A percentile compares a stretch with the other conserved stretches of the same genome.
Conservation (phyloP, 2,888 invertebrate species). For the Drosophila paucipuncta region DNA sequence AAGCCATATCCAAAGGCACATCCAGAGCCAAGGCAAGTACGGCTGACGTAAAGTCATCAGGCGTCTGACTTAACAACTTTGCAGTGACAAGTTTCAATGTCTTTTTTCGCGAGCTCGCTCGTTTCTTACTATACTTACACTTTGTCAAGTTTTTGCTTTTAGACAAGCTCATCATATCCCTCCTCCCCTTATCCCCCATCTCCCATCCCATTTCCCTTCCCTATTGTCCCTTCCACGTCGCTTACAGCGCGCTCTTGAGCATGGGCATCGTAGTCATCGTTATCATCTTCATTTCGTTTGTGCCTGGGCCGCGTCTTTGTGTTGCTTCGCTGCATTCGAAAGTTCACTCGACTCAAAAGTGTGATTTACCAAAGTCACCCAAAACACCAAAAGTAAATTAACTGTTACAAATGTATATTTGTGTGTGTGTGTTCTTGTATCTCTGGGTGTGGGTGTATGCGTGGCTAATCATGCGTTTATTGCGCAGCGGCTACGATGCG, state of each 20-base stretch:
- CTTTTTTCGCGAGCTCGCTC: constrained; percentile 53
- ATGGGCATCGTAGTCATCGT: constrained; percentile 9
- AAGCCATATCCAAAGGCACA: not conserved
- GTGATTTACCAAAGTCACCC: constrained; percentile 69
- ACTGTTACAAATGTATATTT: constrained; percentile 62
- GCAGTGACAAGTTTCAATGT: constrained; percentile 75
- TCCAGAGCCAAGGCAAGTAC: constrained; percentile 11
- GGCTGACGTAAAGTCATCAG: constrained; percentile 73
- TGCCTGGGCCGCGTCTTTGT: constrained; percentile 31
- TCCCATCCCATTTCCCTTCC: constrained; percentile 7
- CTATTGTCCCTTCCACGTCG: constrained; percentile 13
- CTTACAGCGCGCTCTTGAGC: constrained; percentile 8
- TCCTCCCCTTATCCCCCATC: constrained; percentile 30
- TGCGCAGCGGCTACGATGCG: constrained; percentile 37
- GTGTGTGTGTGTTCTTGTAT: constrained; percentile 9
- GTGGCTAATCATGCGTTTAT: constrained; percentile 48
- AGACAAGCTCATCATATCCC: constrained; percentile 44
- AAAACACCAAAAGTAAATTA: constrained; percentile 73
- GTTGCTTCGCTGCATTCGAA: constrained; percentile 49
- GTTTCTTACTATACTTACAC: constrained; percentile 67
- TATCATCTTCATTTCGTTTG: constrained; percentile 33
- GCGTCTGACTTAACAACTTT: constrained; percentile 80
- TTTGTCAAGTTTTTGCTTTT: constrained; percentile 75
- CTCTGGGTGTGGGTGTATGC: constrained; percentile 9
- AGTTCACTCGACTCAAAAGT: constrained; percentile 55